These are phyloP conservation scores for Apostichopus leukothele DNA, from an alignment of 53 echinoderm and acorn worm species.

Conservation along the genomic window DNA sequence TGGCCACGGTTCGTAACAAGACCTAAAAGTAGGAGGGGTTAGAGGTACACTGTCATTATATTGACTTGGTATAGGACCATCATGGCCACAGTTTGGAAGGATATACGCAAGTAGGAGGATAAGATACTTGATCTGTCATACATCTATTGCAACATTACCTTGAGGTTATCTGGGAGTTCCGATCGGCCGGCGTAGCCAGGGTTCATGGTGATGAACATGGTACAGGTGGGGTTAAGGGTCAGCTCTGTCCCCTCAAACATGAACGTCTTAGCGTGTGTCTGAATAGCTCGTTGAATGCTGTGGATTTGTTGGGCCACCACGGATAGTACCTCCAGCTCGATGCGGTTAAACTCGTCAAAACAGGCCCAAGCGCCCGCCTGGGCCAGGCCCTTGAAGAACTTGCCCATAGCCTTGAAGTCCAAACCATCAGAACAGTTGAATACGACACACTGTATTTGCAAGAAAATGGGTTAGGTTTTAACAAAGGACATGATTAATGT, in stretches of 20 bases:
- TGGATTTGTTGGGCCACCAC: slow-evolving; percentile 99
- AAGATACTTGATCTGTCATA: too few relatives aligned
- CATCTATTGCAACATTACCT: slow-evolving; percentile 53
- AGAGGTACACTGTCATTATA: too few relatives aligned
- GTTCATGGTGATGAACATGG: slow-evolving; percentile 99
- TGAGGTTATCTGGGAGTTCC: slow-evolving; percentile 89
- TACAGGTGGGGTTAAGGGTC: slow-evolving; percentile 89
- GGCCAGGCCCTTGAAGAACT: slow-evolving; percentile 99
- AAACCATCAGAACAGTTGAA: slow-evolving; percentile 99
- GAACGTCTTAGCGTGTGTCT: slow-evolving; percentile 77
- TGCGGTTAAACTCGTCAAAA: slow-evolving; percentile 99
- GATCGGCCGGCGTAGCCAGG: slow-evolving; percentile 95
- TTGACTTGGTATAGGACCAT: too few relatives aligned
- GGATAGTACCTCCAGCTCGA: slow-evolving; percentile 95
- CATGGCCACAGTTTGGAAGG: too few relatives aligned
- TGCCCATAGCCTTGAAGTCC: slow-evolving; percentile 99
- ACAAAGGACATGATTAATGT: too few relatives aligned
- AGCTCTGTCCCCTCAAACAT: slow-evolving; percentile 94
- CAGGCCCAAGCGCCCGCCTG: slow-evolving; percentile 98
- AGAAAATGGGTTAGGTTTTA: background rate
- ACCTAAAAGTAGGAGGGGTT: slow-evolving; percentile 54
- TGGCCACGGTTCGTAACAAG: slow-evolving; percentile 94
- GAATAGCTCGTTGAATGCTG: slow-evolving; percentile 92
- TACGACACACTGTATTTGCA: slow-evolving; percentile 81
- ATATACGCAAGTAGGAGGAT: too few relatives aligned